Percentiles rank a stretch among this genome's conserved stretches.
These are phyloP conservation scores for Peromyscus aztecus DNA, from an alignment of 2,797 vertebrate genomes.

Conservation along the genomic window DNA sequence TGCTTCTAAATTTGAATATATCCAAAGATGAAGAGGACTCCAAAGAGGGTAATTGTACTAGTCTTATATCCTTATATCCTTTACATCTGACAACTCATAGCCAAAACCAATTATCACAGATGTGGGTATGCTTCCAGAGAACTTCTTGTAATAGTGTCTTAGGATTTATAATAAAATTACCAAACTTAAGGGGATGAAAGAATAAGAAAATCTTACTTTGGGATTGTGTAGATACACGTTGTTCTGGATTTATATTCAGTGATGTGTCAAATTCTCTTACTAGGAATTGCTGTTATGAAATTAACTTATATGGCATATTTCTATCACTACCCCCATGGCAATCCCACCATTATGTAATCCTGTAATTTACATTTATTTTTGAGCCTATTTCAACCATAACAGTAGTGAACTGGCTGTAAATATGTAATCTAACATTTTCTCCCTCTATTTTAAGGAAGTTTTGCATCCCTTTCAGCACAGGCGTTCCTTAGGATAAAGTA, in stretches of 20 bases:
- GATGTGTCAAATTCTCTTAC: conserved; percentile 47
- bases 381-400: background rate
- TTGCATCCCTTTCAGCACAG: background rate
- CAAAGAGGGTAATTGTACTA: background rate
- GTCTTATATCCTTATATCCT: background rate
- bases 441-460: background rate
- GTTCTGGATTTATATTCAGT: background rate
- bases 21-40: background rate
- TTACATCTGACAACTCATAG: background rate
- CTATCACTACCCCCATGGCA: background rate
- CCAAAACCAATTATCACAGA: background rate
- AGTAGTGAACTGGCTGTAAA: background rate
- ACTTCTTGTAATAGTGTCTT: background rate
- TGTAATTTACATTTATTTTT: background rate
- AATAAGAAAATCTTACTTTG: conserved; percentile 1
- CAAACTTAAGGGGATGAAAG: background rate
- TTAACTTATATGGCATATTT: background rate
- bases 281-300: background rate
- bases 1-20: background rate
- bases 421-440: background rate
- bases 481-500: background rate
- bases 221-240: background rate
- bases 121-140: background rate
- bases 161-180: background rate
- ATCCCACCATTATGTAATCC: background rate